phyloP scores from a whole-genome alignment of 2,797 vertebrate genomes.

The Argyrosomus regius region DNA sequence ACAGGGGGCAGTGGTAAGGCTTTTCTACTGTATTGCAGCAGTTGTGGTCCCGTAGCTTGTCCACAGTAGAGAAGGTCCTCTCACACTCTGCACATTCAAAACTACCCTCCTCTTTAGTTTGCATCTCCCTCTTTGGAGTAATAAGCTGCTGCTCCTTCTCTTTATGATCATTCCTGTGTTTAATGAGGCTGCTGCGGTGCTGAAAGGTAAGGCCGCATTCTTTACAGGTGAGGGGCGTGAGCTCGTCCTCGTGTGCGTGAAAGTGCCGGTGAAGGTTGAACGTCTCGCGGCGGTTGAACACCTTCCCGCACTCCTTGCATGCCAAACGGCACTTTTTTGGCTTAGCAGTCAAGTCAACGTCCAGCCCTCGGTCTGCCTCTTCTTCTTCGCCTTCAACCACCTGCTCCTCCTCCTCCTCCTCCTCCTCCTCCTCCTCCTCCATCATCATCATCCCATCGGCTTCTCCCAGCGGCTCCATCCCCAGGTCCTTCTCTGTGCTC shows the following conservation, averaged over 20 bases:
- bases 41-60: slow-evolving; percentile 78
- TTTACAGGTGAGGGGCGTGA: slow-evolving; percentile 85
- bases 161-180: slow-evolving; percentile 85
- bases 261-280: slow-evolving; percentile 88
- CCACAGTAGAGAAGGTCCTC: slow-evolving; percentile 71
- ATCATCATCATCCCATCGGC: slow-evolving; percentile 18
- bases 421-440: slow-evolving; percentile 49
- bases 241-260: slow-evolving; percentile 85
- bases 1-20: slow-evolving; percentile 87
- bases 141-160: slow-evolving; percentile 65
- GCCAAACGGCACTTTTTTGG: slow-evolving; percentile 73
- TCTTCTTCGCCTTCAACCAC: slow-evolving; percentile 24
- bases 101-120: slow-evolving; percentile 32
- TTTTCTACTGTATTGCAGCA: slow-evolving; percentile 80
- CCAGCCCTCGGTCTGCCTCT: slow-evolving; percentile 28
- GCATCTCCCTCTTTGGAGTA: slow-evolving; percentile 56
- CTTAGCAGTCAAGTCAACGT: slow-evolving; percentile 46
- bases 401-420: slow-evolving; percentile 37
- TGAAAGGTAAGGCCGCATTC: slow-evolving; percentile 87
- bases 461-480: slow-evolving; percentile 7
- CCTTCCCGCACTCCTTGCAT: slow-evolving; percentile 86
- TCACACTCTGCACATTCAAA: slow-evolving; percentile 82
- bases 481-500: slow-evolving; percentile 9
- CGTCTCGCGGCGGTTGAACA: slow-evolving; percentile 84
- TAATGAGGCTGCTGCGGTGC: slow-evolving; percentile 87